A percentile compares a stretch with the other conserved stretches of the same genome.
phyloP scores from a whole-genome alignment of 2,797 vertebrate genomes.

The Scyliorhinus canicula region DNA sequence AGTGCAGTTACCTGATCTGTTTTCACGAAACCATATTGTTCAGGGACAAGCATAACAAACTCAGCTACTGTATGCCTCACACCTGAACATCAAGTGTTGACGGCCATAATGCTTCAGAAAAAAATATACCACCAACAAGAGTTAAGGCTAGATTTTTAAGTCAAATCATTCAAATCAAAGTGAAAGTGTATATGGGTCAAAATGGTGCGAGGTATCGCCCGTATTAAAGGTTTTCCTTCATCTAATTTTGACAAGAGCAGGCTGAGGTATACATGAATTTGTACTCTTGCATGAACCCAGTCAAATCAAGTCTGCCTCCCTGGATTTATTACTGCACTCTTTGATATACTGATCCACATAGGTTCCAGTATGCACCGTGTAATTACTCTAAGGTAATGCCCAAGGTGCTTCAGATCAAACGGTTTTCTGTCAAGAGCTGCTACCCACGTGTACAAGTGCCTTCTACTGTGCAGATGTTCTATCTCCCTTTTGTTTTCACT shows the following conservation, averaged over 20 bases:
- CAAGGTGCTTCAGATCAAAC: slow-evolving; percentile 6
- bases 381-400: slow-evolving; percentile 20
- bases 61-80: no score
- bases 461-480: neutral
- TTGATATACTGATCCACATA: slow-evolving; percentile 22
- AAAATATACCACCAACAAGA: neutral
- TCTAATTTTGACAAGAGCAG: neutral
- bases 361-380: neutral
- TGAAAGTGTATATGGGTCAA: neutral
- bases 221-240: neutral
- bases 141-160: neutral
- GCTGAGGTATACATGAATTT: neutral
- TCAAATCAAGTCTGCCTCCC: neutral
- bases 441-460: neutral
- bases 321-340: slow-evolving; percentile 11
- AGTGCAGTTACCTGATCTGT: neutral
- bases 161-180: neutral
- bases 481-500: neutral
- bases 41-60: neutral
- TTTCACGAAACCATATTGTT: neutral
- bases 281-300: neutral
- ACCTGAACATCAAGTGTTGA: neutral
- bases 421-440: neutral
- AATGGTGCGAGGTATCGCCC: neutral
- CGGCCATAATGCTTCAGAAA: neutral